These are phyloP conservation scores for Morelia viridis DNA, from an alignment of 2,797 vertebrate genomes.

Conservation along the genomic window DNA sequence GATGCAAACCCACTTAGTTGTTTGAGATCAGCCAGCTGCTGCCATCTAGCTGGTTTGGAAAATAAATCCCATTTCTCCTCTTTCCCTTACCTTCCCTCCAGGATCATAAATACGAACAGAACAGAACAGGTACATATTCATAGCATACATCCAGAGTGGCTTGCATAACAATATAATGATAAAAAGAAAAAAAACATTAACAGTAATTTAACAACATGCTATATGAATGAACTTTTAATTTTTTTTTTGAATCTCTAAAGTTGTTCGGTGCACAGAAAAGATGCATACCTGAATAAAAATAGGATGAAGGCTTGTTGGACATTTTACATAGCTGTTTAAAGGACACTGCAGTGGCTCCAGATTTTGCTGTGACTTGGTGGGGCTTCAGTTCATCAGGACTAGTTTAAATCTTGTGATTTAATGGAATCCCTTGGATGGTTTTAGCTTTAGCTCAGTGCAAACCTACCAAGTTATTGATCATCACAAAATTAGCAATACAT, in stretches of 20 bases:
- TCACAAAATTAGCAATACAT: not conserved
- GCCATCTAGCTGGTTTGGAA: no score
- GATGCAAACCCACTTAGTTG: no score
- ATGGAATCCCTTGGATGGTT: not conserved
- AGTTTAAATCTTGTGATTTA: not conserved
- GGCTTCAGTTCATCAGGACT: not conserved
- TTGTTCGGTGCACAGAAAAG: not conserved
- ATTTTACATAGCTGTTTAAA: not conserved
- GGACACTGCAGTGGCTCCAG: no score
- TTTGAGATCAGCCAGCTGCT: no score
- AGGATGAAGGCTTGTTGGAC: no score
- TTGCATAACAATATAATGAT: not conserved
- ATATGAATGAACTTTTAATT: not conserved
- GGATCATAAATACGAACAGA: not conserved
- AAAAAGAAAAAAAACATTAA: no score
- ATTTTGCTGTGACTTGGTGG: no score
- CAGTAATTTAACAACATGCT: not conserved
- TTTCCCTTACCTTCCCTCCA: not conserved
- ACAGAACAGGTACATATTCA: not conserved
- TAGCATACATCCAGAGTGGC: not conserved
- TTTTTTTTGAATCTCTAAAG: not conserved
- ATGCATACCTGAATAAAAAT: not conserved
- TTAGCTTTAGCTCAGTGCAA: not conserved
- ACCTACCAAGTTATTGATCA: not conserved
- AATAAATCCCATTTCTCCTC: not conserved